These are phyloP conservation scores for Chiloscyllium punctatum DNA, from an alignment of 2,797 vertebrate genomes.

Conservation along the genomic window DNA sequence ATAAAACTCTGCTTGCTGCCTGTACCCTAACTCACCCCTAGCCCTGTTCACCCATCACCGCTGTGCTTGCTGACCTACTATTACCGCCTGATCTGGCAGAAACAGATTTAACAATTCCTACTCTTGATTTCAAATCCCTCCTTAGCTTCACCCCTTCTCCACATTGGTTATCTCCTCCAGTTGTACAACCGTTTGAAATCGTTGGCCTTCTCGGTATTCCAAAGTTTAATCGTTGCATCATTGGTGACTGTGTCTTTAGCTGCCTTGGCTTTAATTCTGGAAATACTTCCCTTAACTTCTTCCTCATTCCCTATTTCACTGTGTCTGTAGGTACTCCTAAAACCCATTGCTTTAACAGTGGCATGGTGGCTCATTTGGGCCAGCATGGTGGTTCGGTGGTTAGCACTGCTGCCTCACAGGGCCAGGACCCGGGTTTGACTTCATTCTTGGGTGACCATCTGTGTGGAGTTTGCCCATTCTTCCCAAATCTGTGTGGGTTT, in stretches of 20 bases:
- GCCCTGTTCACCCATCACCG: neutral
- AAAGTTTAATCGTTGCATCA: neutral
- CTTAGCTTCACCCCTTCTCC: neutral
- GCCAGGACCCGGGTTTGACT: too few relatives aligned
- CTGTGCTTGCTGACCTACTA: neutral
- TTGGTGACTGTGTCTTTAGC: neutral
- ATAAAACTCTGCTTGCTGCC: neutral
- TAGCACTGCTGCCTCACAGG: too few relatives aligned
- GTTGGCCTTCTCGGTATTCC: neutral
- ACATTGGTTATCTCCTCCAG: neutral
- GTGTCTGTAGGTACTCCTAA: neutral
- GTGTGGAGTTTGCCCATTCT: too few relatives aligned
- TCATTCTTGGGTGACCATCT: too few relatives aligned
- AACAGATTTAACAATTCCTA: too few relatives aligned
- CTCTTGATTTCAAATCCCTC: neutral
- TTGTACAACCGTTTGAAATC: neutral
- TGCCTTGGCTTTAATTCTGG: neutral
- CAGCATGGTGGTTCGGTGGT: too few relatives aligned
- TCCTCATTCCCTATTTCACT: neutral
- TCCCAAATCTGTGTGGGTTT: too few relatives aligned
- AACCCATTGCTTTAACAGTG: neutral
- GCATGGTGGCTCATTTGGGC: too few relatives aligned
- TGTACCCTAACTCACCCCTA: neutral
- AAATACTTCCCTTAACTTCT: neutral
- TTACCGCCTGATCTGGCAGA: neutral